Base-by-base conservation (phyloP, 2,888 invertebrate species). In the Crossocerus cetratus region DNA sequence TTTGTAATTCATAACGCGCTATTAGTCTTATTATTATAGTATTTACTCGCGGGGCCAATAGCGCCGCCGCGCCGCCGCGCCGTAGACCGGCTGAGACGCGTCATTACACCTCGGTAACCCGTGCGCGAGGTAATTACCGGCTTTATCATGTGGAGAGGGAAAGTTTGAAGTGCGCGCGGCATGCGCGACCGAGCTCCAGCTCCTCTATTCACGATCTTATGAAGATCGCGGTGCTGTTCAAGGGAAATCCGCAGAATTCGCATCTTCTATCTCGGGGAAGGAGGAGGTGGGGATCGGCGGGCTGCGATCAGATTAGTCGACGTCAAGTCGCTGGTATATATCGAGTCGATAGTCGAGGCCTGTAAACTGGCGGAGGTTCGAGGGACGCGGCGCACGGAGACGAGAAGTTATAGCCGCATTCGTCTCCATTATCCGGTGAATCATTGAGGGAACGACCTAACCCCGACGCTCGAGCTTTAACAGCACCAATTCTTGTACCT, bases 341-440 rank as follows among this genome's bases (percentile, higher is more conserved):
- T 57, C 75, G 64, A 57, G 42, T 65, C 57, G 56, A 74, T 65
- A 63, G 63, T 42, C 43, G 43, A 70, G 65, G 18, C 45, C 11
- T 32, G 32, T 32, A 32, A 32, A 32, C 32, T 32, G 32, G 32
- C 11, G 32, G 32, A 49, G n/a, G 49, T 49, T 49, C 49, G 3
- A 49, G 16, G 49, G 63, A 49, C 66, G 42, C 75, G 70, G 60
- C 69, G 60, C 77, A 56, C 67, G 77, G 74, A 81, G 77, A 85
- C 85, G 84, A 86, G 82, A 81, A 88, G 86, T 88, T 87, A 88
- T 86, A 83, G 84, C 81, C 85, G 82, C 87, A 88, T 88, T 88
- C 87, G 88, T 88, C 88, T 88, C 87, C 88, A 88, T 88, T 88
- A 88, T 83, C 77, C 83, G 82, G 84, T 88, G 87, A 87, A 88